Base-by-base conservation (phyloP, 2,888 invertebrate genomes). In the Cheilosia pagana region DNA sequence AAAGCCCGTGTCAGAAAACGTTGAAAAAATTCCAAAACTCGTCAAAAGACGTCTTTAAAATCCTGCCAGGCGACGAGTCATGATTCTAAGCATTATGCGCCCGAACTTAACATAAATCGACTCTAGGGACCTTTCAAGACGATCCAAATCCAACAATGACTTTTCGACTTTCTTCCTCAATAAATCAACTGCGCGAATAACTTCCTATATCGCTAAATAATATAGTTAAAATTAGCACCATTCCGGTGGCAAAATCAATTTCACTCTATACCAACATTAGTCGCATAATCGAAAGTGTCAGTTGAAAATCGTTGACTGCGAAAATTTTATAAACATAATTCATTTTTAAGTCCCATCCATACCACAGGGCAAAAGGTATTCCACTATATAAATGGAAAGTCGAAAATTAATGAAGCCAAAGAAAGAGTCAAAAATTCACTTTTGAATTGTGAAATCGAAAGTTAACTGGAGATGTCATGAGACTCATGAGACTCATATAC, bases 401-500 rank as follows among this genome's bases (percentile, higher is more conserved):
- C 53, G 3, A 12, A 21, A 53, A 55, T 12, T 14, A 25, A 12
- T 12, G 3, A 10, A 35, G 12, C 6, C 14, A 7, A 53, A 25
- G 16, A 39, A 53, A 67, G 41, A 52, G 41, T 41, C 35, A 16
- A 67, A 43, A 41, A 35, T 63, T n/a, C 10, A 28, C 39, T 41
- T 52, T 16, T 16, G 14, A 39, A 39, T 70, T 25, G 57, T 35
- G 35, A 68, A 70, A 70, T 57, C 70, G 70, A 70, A 70, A 70
- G 70, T 70, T 59, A 35, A 23, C 45, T 19, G 55, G 55, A 28
- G 16, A 16, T 28, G 48, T 57, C 57, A 35, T 7, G 70, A 6
- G 55, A 28, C 28, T 53, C 25, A 50, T n/a, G n/a, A n/a, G n/a
- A n/a, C n/a, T n/a, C n/a, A n/a, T n/a, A n/a, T 48, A 19, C 4